Percentiles rank a stretch among this genome's conserved stretches.
Evolutionary conservation across 30 jellyfish, hydroid and myxozoan genomes (phyloP).

Genomic region (Hydractinia echinata): DNA sequence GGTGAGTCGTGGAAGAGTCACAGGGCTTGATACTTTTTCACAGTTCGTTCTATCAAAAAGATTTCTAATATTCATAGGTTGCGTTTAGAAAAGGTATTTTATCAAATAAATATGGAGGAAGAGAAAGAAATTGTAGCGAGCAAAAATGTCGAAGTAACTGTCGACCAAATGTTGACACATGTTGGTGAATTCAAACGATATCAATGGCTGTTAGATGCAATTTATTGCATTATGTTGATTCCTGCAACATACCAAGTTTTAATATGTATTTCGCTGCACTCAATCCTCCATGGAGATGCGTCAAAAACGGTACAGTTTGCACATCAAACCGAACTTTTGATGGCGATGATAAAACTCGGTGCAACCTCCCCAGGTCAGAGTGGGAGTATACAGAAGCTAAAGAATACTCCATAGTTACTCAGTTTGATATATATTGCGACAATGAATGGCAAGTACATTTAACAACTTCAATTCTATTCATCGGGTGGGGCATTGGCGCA

Average conservation of each 20-base stretch:
- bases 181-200: constrained; percentile 67
- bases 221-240: constrained; percentile 44
- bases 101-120: neutral
- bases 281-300: constrained; percentile 73
- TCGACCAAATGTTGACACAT: constrained; percentile 45
- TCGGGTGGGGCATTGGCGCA: constrained; percentile 81
- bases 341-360: constrained; percentile 13
- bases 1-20: no score
- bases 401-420: constrained; percentile 23
- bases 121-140: neutral
- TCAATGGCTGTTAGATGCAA: constrained; percentile 39
- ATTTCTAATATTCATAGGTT: no score
- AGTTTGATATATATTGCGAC: constrained; percentile 69
- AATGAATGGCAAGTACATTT: constrained; percentile 33
- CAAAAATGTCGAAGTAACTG: neutral
- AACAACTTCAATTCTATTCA: constrained; percentile 50
- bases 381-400: constrained; percentile 47
- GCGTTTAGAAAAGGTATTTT: no score
- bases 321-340: constrained; percentile 16
- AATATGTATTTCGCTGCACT: constrained; percentile 71
- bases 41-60: no score
- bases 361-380: constrained; percentile 43
- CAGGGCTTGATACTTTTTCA: no score
- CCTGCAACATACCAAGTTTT: constrained; percentile 59
- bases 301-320: constrained; percentile 54